These are phyloP conservation scores for Loris lydekkerianus DNA, from an alignment of 2,797 vertebrate genomes.

Conservation along the genomic window DNA sequence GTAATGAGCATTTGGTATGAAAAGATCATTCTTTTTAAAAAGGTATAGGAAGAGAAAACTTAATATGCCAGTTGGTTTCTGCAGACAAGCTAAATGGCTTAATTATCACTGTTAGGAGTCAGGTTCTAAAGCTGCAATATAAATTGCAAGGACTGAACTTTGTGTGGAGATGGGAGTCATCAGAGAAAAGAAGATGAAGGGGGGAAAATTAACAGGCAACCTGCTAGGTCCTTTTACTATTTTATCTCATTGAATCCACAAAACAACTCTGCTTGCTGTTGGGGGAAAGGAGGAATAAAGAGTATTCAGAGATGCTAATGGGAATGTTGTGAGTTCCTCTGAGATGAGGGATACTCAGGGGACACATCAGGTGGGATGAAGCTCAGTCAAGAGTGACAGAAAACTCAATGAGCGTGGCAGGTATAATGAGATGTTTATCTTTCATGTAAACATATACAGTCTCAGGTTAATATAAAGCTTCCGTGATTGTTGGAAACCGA, in stretches of 20 bases:
- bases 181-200: not conserved
- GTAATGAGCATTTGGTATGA: slow-evolving; percentile 67
- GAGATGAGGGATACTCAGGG: no score
- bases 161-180: not conserved
- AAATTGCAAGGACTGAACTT: slow-evolving; percentile 20
- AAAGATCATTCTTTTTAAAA: slow-evolving; percentile 69
- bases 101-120: slow-evolving; percentile 65
- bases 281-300: not conserved
- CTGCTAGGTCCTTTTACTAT: not conserved
- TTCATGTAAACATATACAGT: not conserved
- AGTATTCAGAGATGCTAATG: not conserved
- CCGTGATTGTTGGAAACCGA: not conserved
- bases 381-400: not conserved
- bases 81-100: slow-evolving; percentile 63
- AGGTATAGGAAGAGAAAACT: slow-evolving; percentile 57
- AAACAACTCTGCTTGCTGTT: not conserved
- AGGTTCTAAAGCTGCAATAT: slow-evolving; percentile 44
- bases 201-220: not conserved
- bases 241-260: not conserved
- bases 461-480: not conserved
- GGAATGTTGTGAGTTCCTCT: not conserved
- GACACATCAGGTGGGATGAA: not conserved
- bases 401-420: not conserved
- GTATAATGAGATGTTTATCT: not conserved
- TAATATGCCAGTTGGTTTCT: slow-evolving; percentile 37